A percentile compares a stretch with the other conserved stretches of the same genome.
Evolutionary conservation across 1,140 invertebrate species (phyloP).

Genomic region (Sarcophaga peregrina): DNA sequence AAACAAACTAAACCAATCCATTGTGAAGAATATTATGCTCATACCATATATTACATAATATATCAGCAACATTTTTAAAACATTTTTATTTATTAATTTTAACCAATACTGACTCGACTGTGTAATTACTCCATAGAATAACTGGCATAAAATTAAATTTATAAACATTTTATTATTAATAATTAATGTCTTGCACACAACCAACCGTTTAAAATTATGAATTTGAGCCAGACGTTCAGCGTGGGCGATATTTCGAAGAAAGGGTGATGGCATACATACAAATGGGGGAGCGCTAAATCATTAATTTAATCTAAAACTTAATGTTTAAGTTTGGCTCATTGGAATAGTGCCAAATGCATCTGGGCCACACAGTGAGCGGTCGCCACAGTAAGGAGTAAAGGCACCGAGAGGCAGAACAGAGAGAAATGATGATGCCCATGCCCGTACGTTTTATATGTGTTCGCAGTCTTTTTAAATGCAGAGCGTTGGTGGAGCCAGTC

Average conservation of each 20-base stretch:
- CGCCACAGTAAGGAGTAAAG: background rate
- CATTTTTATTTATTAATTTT: too few relatives aligned
- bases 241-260: background rate
- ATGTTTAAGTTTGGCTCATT: conserved; percentile 47
- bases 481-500: background rate
- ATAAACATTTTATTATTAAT: background rate
- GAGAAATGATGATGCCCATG: background rate
- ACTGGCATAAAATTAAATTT: conserved; percentile 25
- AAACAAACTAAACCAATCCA: too few relatives aligned
- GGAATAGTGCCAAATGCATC: conserved; percentile 46
- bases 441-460: conserved; percentile 16
- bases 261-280: background rate
- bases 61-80: too few relatives aligned
- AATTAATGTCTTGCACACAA: background rate
- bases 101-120: too few relatives aligned
- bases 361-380: conserved; percentile 26
- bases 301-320: conserved; percentile 48
- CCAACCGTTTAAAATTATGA: background rate
- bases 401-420: background rate
- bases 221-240: background rate
- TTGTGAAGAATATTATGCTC: too few relatives aligned
- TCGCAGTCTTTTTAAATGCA: background rate
- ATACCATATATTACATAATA: too few relatives aligned
- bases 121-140: background rate
- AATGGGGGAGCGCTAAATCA: conserved; percentile 41